Evolutionary conservation across 1,140 invertebrate species (phyloP).

Genomic region (Thaumetopoea pityocampa): DNA sequence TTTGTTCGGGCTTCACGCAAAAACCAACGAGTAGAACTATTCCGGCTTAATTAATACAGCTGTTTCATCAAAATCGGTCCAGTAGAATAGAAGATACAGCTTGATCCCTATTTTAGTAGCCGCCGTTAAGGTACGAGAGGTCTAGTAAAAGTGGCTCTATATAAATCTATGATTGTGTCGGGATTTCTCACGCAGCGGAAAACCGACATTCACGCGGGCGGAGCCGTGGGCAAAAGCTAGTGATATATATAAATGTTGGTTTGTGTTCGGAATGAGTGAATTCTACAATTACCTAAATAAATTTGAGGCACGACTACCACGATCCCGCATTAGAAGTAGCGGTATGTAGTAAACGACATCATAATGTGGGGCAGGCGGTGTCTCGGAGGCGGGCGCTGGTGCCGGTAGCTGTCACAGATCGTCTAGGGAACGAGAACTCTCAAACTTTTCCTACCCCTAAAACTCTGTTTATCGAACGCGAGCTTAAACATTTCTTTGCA

Average conservation of each 20-base stretch:
- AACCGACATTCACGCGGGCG: too few relatives aligned
- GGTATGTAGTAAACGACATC: conserved; percentile 3
- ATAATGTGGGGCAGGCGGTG: conserved; percentile 17
- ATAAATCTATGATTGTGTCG: too few relatives aligned
- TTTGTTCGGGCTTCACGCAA: too few relatives aligned
- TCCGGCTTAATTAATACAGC: too few relatives aligned
- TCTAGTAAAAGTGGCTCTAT: too few relatives aligned
- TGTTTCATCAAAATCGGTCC: too few relatives aligned
- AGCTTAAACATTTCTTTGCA: conserved; percentile 36
- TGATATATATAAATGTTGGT: conserved; percentile 9
- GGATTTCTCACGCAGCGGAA: too few relatives aligned
- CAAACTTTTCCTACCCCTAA: conserved; percentile 42
- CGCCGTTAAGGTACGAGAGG: too few relatives aligned
- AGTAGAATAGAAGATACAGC: too few relatives aligned
- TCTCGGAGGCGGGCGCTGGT: not conserved
- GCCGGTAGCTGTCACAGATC: conserved; percentile 15
- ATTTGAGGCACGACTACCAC: conserved; percentile 21
- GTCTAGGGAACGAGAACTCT: conserved; percentile 29
- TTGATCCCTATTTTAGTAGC: too few relatives aligned
- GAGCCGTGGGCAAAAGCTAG: too few relatives aligned
- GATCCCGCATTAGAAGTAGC: conserved; percentile 22
- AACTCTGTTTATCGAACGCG: conserved; percentile 32
- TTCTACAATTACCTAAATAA: conserved; percentile 18
- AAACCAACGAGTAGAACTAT: too few relatives aligned
- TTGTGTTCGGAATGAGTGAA: conserved; percentile 9